Base-by-base conservation (phyloP, 2,888 invertebrate species). In the Ceriagrion tenellum region DNA sequence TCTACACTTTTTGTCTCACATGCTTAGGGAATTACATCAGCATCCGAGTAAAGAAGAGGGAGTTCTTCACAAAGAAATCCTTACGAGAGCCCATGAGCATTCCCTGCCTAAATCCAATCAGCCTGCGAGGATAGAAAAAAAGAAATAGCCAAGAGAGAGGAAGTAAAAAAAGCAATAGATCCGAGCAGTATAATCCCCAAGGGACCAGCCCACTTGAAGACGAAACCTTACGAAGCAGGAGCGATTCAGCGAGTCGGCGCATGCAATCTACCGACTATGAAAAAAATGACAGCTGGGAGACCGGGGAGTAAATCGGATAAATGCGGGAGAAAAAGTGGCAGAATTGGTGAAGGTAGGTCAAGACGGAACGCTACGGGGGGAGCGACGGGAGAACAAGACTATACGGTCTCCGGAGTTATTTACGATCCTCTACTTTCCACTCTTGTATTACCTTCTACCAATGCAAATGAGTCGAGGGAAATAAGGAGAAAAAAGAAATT, bases 221-320 rank as follows among this genome's bases (percentile, higher is more conserved):
- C 30, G 81, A 81, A 81, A 35, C 81, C 81, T 81, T 81, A 81
- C 81, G 35, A 81, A 81, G 81, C 30, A 81, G 35, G 26, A 81
- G 81, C 81, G 81, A 81, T 81, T 81, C 81, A 81, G 81, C 13
- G 35, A 81, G 81, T 81, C 30, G 26, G 81, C 81, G 81, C 81
- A 81, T 81, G 81, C 81, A 81, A 81, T 81, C 81, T 81, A n/a
- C 35, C 18, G 35, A 18, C 81, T 30, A 81, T 81, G 81, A 81
- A 81, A 81, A 81, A 81, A 81, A 81, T 81, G 81, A 81, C 30
- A 35, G 35, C 30, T 16, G 81, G n/a, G 35, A 81, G 35, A 81
- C 30, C 3, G 35, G 81, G 81, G 35, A 81, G 81, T 26, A 81
- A 81, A 81, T 81, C 35, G 81, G 81, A 81, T 81, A 35, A 81